Base-by-base conservation (phyloP, 2,888 invertebrate species). In the Disparrhopalites patrizii region DNA sequence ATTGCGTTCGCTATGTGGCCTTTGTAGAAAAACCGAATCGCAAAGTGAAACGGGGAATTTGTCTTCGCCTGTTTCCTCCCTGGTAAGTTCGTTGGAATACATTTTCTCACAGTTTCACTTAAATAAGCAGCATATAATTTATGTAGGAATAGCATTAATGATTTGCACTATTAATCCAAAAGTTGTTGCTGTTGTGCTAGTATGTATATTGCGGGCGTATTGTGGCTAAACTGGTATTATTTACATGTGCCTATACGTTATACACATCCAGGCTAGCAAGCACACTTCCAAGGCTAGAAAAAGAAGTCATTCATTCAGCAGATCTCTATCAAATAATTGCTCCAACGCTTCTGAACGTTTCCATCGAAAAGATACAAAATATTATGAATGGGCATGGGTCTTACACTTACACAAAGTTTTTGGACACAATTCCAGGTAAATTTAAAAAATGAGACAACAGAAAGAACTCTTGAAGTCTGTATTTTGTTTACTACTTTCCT, bases 251-350 rank as follows among this genome's bases (percentile, higher is more conserved):
- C n/a, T n/a, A n/a, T n/a, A n/a, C n/a, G n/a, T n/a, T n/a, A n/a
- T n/a, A n/a, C n/a, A n/a, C n/a, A n/a, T 27, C 3, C 27, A 58
- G 58, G 58, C 30, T 58, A 3, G 25, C 40, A 15, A 58, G 40
- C 18, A 27, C 58, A 20, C 30, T 58, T 13, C 43, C 58, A 4
- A 51, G 33, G 18, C 3, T 62, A 7, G 30, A 28, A 13, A 20
- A 36, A 3, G 36, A 62, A 31, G 51, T 62, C n/a, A 62, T 62
- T 52, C 62, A 62, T 36, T 62, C 62, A 5, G 62, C 47, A 1
- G 62, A 62, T 20, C 25, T 52, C 5, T 62, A 52, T 25, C 62
- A 62, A 25, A 52, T 62, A 7, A 23, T 61, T 10, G 28, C 43
- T 28, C 58, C 58, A 2, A 33, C 3, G 13, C 27, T 58, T 25